Evolutionary conservation across 1,140 invertebrate genomes (phyloP).

Genomic region (Bombus ignitus): DNA sequence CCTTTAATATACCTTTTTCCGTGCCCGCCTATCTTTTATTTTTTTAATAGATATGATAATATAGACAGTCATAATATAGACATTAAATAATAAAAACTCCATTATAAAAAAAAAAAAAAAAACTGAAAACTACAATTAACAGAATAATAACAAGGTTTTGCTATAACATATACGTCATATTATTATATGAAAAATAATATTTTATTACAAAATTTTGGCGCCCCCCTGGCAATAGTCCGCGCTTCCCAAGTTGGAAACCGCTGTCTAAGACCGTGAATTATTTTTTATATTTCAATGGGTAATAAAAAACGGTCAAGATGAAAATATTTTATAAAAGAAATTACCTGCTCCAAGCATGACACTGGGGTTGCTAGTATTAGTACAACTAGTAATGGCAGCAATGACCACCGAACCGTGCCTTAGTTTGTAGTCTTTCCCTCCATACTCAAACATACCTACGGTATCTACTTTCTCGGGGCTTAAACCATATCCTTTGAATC

Average conservation of each 20-base stretch:
- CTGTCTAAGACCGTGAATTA: too few species aligned
- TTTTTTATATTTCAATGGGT: background rate
- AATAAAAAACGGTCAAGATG: background rate
- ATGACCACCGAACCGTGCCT: constrained; percentile 97
- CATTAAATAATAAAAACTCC: too few species aligned
- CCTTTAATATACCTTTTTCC: too few species aligned
- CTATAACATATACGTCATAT: too few species aligned
- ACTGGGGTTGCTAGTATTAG: constrained; percentile 98
- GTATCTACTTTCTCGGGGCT: constrained; percentile 86
- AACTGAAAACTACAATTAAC: too few species aligned
- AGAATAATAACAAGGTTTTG: too few species aligned
- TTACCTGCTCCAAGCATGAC: constrained; percentile 97
- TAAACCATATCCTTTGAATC: constrained; percentile 97
- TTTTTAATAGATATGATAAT: too few species aligned
- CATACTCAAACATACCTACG: constrained; percentile 90
- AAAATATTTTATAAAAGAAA: background rate
- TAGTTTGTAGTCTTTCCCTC: constrained; percentile 92
- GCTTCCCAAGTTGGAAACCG: accelerated
- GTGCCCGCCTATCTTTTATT: too few species aligned
- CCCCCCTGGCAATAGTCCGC: too few species aligned
- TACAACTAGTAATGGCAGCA: constrained; percentile 98
- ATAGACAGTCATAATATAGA: too few species aligned
- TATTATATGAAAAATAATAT: too few species aligned
- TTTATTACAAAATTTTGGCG: too few species aligned
- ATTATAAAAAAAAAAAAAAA: background rate